Base-by-base conservation (phyloP, 1,140 invertebrate species). In the Diachasma alloeum region DNA sequence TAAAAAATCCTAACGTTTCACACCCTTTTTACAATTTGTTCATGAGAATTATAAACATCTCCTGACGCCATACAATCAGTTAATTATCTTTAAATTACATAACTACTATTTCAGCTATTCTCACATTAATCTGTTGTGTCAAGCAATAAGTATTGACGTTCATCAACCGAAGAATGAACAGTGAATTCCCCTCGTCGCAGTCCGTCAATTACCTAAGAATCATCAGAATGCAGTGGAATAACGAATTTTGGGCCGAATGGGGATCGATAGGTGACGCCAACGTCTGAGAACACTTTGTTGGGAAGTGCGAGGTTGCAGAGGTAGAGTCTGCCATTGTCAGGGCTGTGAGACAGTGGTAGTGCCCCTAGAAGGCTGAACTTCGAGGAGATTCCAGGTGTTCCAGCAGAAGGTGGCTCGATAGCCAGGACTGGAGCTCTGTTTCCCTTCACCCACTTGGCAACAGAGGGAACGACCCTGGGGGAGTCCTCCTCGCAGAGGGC, bases 171-270 rank as follows among this genome's bases (percentile, higher is more conserved):
- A 42, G 9, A 10, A 42, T 10, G 1, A 10, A 42, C 39, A 2
- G 1, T 42, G 13, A 42, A 42, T 11, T 42, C 13, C 39, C 39
- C 3, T 42, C 4, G 9, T 42, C 39, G 9, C 13, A 4, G 9
- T 42, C 9, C 9, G 22, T 39, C 22, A 72, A 31, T 80, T 79
- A 79, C 85, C 84, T 90, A 90, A 81, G 86, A 90, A 78, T 88
- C 90, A 74, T 92, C 92, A 78, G 92, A 91, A 91, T 97, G 94
- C 79, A 97, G 91, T 77, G 96, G 93, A 90, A 97, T 96, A 81
- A 96, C 93, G 89, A 96, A 95, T 89, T 96, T 95, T 53, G 96
- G 93, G 77, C 95, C 96, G 89, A 97, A 98, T 6, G 96, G 96
- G 74, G 96, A 95, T 81, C 92, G 92, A 87, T 97, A 98, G 42